Percentiles rank a stretch among this genome's conserved stretches.
Evolutionary conservation across 2,888 invertebrate genomes (phyloP).

Genomic region (Leucozona laternaria): DNA sequence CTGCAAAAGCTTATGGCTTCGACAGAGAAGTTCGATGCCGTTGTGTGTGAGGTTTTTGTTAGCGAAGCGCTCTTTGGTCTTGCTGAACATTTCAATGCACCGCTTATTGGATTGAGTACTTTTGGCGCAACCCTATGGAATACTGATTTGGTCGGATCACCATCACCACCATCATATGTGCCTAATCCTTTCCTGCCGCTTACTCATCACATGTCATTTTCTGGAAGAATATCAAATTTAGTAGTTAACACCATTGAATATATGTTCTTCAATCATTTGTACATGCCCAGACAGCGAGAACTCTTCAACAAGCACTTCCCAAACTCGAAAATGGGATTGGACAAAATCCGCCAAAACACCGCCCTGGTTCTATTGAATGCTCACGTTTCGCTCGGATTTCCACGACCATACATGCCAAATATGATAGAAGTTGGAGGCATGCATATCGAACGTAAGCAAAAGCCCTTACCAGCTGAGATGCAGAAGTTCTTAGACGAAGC

Average conservation of each 20-base stretch:
- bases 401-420: constrained; percentile 82
- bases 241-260: constrained; percentile 78
- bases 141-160: constrained; percentile 80
- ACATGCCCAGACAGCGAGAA: constrained; percentile 79
- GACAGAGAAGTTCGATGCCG: constrained; percentile 82
- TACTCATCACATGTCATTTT: constrained; percentile 81
- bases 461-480: constrained; percentile 81
- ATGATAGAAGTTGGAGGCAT: constrained; percentile 83
- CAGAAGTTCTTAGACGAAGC: constrained; percentile 82
- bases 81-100: constrained; percentile 80
- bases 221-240: constrained; percentile 81
- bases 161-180: constrained; percentile 82
- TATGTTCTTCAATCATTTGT: constrained; percentile 77
- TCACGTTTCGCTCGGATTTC: constrained; percentile 80
- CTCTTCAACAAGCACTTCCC: constrained; percentile 80
- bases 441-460: constrained; percentile 80
- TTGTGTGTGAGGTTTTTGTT: constrained; percentile 82
- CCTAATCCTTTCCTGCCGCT: constrained; percentile 79
- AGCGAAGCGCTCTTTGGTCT: constrained; percentile 82
- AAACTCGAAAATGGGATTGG: constrained; percentile 78
- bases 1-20: constrained; percentile 78
- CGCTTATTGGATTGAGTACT: constrained; percentile 80
- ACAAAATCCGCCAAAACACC: constrained; percentile 78
- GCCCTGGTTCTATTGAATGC: constrained; percentile 81
- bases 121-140: constrained; percentile 80